Evolutionary conservation across 2,113 vertebrate genomes (phyloP).

Genomic region (Ursus arctos): DNA sequence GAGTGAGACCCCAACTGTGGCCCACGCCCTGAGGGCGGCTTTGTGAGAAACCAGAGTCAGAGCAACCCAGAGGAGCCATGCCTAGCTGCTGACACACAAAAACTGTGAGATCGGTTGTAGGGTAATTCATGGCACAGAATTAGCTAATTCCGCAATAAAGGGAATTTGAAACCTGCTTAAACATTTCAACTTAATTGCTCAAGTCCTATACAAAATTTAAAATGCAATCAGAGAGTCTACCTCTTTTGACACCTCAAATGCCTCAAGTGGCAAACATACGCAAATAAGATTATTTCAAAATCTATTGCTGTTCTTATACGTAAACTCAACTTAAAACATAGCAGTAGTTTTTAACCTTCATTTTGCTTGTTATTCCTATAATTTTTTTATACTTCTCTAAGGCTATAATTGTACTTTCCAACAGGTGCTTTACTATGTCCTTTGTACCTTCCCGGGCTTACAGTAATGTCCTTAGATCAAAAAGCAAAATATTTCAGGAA

Average conservation of each 20-base stretch:
- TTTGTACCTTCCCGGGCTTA: neutral
- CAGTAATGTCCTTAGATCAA: neutral
- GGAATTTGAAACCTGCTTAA: neutral
- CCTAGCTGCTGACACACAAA: neutral
- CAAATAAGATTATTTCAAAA: neutral
- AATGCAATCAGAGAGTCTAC: neutral
- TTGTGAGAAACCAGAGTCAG: neutral
- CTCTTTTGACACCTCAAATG: neutral
- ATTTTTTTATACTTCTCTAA: neutral
- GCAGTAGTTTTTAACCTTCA: neutral
- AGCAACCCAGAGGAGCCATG: neutral
- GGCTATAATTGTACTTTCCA: neutral
- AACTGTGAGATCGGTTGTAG: neutral
- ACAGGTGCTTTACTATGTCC: neutral
- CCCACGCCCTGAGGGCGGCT: fast-evolving
- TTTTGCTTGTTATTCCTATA: neutral
- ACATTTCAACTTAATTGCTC: neutral
- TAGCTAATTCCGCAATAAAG: neutral
- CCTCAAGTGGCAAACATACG: neutral
- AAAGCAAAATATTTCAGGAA: neutral
- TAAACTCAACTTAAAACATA: neutral
- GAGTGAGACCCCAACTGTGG: too few species aligned
- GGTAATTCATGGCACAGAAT: neutral
- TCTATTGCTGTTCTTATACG: neutral
- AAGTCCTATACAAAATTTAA: neutral